A percentile compares a stretch with the other conserved stretches of the same genome.
These are phyloP conservation scores for Spinus olivaceus DNA, from an alignment of 2,797 vertebrate species.

Conservation along the genomic window DNA sequence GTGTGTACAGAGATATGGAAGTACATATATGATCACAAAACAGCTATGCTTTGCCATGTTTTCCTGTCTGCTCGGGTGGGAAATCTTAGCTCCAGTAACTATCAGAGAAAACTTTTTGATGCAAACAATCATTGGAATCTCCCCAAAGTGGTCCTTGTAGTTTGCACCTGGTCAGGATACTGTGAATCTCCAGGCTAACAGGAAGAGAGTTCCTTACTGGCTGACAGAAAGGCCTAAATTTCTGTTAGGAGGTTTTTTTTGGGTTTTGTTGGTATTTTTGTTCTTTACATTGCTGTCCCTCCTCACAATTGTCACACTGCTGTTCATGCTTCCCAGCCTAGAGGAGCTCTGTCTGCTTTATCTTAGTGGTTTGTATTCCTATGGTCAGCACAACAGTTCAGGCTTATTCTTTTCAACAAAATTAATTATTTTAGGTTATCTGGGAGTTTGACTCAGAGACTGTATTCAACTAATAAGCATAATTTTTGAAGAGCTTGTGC, in stretches of 20 bases:
- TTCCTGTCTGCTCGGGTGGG: neutral
- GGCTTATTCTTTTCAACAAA: neutral
- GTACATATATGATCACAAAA: neutral
- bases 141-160: neutral
- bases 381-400: neutral
- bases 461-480: neutral
- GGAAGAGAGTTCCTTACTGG: neutral
- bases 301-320: neutral
- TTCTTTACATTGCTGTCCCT: neutral
- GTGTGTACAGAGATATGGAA: neutral
- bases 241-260: neutral
- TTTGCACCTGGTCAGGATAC: neutral
- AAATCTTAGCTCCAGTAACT: neutral
- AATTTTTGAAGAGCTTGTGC: neutral
- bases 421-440: conserved; percentile 13
- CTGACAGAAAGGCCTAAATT: neutral
- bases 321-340: neutral
- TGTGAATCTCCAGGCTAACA: neutral
- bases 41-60: neutral
- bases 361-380: neutral
- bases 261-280: neutral
- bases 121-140: neutral
- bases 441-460: neutral
- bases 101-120: neutral
- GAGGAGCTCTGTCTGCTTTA: neutral